Evolutionary conservation across 1,140 invertebrate genomes (phyloP), one percentile per base, ranked within the genome.

Genomic region (Zaprionus tsacasi): DNA sequence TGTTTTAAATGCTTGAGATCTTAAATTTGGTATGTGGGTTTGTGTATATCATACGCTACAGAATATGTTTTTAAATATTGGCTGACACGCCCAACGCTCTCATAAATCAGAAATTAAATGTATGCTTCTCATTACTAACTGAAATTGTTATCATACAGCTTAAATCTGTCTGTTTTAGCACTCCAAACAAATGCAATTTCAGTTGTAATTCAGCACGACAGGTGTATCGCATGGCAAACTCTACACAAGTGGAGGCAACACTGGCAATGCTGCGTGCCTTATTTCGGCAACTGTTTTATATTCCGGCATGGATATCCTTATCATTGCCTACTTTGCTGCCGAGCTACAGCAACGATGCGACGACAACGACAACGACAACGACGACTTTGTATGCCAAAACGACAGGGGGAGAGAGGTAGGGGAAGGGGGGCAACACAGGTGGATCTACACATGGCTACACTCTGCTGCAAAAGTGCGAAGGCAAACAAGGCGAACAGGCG

Each of bases 401-500:
- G n/a, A 45, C 1, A 40, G 6, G 5, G 13, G 21, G 1, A 15
- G 38, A 2, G 38, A 43, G 40, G 40, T 0, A 7, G 13, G 40
- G 40, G 7, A 43, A n/a, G n/a, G 40, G 40, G 40, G 13, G 38
- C 38, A 40, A n/a, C 40, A 45, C n/a, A 45, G 40, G 40, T 45
- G 40, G 40, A 12, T n/a, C 40, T 30, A n/a, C 40, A 15, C 40
- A 2, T 8, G n/a, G 40, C 30, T 50, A 69, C 58, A 74, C 70
- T 79, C 57, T 59, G 25, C 80, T 73, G 55, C 59, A 30, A 70
- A 69, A 76, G 76, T 79, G 76, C 25, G 50, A 12, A 57, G 48
- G 64, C 65, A 79, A 85, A 78, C 75, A 78, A 63, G 17, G 35
- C 40, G n/a, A 13, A n/a, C n/a, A n/a, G n/a, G n/a, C 40, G 40